Percentiles rank a stretch among this genome's conserved stretches.
Evolutionary conservation across 2,113 vertebrate species (phyloP).

Genomic region (Apistogramma diplotaenia): DNA sequence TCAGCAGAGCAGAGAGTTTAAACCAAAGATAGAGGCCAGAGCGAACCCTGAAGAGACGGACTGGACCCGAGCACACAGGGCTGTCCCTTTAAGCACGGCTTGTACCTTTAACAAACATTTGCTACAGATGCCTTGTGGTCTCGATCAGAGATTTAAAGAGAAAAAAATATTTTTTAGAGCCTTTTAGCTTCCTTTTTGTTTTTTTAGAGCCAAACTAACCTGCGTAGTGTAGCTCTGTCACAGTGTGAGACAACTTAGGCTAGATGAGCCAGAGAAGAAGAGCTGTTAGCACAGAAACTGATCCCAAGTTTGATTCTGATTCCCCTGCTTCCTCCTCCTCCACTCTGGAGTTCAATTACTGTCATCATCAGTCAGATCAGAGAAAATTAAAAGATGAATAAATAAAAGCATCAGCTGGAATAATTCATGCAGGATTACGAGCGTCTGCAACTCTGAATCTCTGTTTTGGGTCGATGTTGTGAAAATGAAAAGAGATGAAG

Average conservation of each 20-base stretch:
- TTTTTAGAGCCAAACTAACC: neutral
- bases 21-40: slow-evolving; percentile 26
- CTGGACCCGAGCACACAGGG: neutral
- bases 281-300: slow-evolving; percentile 40
- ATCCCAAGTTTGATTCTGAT: neutral
- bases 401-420: slow-evolving; percentile 4
- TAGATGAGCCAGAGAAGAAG: neutral
- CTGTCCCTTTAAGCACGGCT: slow-evolving; percentile 71
- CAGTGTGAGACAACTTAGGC: slow-evolving; percentile 9
- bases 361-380: slow-evolving; percentile 28
- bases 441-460: neutral
- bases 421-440: neutral
- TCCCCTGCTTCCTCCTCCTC: neutral
- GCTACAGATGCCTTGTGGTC: slow-evolving; percentile 65
- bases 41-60: neutral
- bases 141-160: slow-evolving; percentile 18
- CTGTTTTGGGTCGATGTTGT: neutral
- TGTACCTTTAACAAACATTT: slow-evolving; percentile 71
- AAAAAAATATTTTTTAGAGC: slow-evolving; percentile 3
- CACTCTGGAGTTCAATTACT: neutral
- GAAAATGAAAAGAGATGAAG: neutral
- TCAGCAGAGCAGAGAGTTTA: neutral
- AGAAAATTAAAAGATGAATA: neutral
- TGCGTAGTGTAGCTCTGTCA: slow-evolving; percentile 30
- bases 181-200: slow-evolving; percentile 20